These are phyloP conservation scores for Dryobates pubescens DNA, from an alignment of 2,797 vertebrate genomes.

Conservation along the genomic window DNA sequence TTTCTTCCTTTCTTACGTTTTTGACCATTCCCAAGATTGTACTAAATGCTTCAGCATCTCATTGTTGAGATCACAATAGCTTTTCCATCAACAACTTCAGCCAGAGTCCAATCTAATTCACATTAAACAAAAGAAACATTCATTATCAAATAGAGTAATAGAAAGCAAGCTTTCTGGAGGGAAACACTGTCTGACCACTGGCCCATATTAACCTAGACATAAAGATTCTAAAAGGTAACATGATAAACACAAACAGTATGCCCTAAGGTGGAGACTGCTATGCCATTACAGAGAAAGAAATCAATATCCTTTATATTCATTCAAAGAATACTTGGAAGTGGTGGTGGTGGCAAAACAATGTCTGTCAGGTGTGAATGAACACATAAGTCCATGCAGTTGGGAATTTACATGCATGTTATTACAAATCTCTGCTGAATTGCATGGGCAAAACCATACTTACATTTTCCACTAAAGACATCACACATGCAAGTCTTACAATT, in stretches of 20 bases:
- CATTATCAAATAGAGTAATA: background rate
- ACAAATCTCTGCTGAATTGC: background rate
- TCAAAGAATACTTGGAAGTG: background rate
- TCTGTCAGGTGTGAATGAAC: background rate
- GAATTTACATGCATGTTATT: background rate
- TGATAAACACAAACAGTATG: background rate
- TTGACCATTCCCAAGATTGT: background rate
- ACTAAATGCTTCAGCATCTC: background rate
- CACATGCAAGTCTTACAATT: background rate
- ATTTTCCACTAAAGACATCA: background rate
- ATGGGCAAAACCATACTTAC: background rate
- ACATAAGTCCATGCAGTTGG: background rate
- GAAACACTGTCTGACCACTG: background rate
- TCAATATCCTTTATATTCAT: background rate
- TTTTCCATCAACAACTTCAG: background rate
- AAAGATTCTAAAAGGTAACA: background rate
- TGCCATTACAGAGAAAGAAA: background rate
- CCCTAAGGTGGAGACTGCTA: background rate
- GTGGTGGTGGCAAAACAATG: background rate
- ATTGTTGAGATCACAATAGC: background rate
- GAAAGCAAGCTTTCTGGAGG: background rate
- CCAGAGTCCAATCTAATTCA: background rate
- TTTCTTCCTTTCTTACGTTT: background rate
- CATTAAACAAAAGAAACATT: background rate
- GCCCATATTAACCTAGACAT: background rate